Evolutionary conservation across 2,888 invertebrate species (phyloP).

Genomic region (Neoscelio sp.): DNA sequence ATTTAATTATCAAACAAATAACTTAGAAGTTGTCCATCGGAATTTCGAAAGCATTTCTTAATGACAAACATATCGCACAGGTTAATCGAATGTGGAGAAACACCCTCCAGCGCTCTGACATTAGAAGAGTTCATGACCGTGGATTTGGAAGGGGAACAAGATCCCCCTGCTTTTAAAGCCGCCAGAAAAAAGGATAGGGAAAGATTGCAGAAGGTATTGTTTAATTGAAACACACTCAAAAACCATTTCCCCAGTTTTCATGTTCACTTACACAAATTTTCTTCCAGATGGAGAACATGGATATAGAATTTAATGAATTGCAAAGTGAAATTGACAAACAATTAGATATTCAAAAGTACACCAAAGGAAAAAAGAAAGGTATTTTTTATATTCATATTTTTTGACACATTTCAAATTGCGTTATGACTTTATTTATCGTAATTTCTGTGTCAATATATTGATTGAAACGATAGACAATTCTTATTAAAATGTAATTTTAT

Average conservation of each 20-base stretch:
- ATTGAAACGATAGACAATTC: no score
- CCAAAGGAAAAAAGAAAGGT: constrained; percentile 78
- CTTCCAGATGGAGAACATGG: constrained; percentile 81
- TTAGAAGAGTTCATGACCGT: constrained; percentile 98
- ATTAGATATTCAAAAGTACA: constrained; percentile 85
- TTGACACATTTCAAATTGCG: no score
- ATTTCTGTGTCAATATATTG: not conserved
- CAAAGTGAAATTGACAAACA: constrained; percentile 94
- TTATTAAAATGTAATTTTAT: no score
- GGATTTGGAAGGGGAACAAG: constrained; percentile 97
- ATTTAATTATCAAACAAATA: no score
- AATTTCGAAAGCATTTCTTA: not conserved
- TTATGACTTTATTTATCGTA: not conserved
- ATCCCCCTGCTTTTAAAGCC: constrained; percentile 97
- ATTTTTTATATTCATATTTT: constrained; percentile 74
- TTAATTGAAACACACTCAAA: no score
- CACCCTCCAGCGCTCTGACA: constrained; percentile 97
- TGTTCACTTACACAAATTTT: not conserved
- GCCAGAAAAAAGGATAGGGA: constrained; percentile 95
- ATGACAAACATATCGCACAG: constrained; percentile 80
- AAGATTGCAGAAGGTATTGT: constrained; percentile 88
- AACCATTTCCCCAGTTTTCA: no score
- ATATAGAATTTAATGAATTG: constrained; percentile 88
- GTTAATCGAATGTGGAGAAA: constrained; percentile 97
- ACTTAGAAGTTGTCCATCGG: no score